Conservation (phyloP, 2,113 vertebrate species). For the Deroptyus accipitrinus region DNA sequence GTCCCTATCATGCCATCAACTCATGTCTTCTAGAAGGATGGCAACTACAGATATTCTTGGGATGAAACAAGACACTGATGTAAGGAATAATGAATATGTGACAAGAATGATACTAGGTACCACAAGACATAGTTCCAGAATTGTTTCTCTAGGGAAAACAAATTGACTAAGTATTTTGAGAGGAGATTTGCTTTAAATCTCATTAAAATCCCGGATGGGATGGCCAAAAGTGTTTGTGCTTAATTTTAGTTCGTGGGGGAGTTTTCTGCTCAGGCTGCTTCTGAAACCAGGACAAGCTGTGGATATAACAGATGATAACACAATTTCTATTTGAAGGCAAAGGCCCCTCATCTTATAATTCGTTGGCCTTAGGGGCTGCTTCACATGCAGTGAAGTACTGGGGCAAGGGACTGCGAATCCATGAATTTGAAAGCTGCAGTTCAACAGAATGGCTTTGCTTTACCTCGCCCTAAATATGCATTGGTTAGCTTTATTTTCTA, state of each 20-base stretch:
- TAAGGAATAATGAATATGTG: slow-evolving; percentile 17
- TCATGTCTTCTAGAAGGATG: slow-evolving; percentile 20
- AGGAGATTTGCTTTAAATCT: not conserved
- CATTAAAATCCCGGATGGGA: not conserved
- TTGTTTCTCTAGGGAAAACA: not conserved
- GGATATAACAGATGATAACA: not conserved
- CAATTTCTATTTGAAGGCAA: not conserved
- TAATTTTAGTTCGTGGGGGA: not conserved
- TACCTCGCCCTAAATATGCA: not conserved
- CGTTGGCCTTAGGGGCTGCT: not conserved
- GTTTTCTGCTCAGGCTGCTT: not conserved
- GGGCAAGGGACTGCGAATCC: not conserved
- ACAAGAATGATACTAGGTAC: not conserved
- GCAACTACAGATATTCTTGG: slow-evolving; percentile 11
- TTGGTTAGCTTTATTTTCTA: not conserved
- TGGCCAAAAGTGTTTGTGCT: not conserved
- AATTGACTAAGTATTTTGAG: not conserved
- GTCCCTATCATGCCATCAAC: not conserved
- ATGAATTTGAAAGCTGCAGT: not conserved
- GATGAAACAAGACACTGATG: slow-evolving; percentile 31
- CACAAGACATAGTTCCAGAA: not conserved
- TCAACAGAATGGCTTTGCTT: not conserved
- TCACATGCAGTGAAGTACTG: not conserved
- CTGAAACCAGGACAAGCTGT: slow-evolving; percentile 1
- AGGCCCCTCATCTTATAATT: not conserved